Percentiles rank a stretch among this genome's conserved stretches.
phyloP scores from a whole-genome alignment of 1,140 invertebrate species.

The Drosophila bocki region DNA sequence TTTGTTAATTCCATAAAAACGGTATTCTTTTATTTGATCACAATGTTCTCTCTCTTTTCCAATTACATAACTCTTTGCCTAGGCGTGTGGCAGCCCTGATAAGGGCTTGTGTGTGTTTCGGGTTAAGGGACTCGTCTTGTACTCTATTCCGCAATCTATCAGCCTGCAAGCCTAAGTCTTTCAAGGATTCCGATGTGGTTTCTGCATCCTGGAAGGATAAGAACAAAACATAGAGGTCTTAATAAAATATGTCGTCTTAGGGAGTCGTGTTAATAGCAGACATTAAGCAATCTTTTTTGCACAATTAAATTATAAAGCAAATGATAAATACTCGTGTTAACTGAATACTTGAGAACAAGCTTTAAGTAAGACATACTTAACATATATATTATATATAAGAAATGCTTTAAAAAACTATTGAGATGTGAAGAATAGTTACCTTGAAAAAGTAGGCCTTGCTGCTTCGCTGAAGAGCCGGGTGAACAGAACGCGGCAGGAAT shows the following conservation, averaged over 20 bases:
- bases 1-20: constrained; percentile 74
- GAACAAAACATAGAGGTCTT: background rate
- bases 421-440: constrained; percentile 46
- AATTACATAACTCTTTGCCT: constrained; percentile 73
- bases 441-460: constrained; percentile 65
- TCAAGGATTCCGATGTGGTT: constrained; percentile 50
- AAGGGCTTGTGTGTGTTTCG: constrained; percentile 58
- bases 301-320: background rate
- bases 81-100: constrained; percentile 74
- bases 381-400: too few relatives aligned
- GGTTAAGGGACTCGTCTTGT: constrained; percentile 23
- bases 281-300: background rate
- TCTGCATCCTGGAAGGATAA: constrained; percentile 31
- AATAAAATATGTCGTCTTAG: background rate
- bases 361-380: background rate
- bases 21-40: constrained; percentile 78
- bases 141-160: constrained; percentile 26
- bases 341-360: background rate
- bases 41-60: constrained; percentile 74
- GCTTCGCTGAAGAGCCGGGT: constrained; percentile 34
- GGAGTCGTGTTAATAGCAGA: too few relatives aligned
- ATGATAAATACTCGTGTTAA: background rate
- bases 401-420: background rate
- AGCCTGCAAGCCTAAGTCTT: constrained; percentile 56
- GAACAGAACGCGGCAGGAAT: constrained; percentile 50